phyloP scores from a whole-genome alignment of 1,140 invertebrate species.

The Hyles vespertilio region DNA sequence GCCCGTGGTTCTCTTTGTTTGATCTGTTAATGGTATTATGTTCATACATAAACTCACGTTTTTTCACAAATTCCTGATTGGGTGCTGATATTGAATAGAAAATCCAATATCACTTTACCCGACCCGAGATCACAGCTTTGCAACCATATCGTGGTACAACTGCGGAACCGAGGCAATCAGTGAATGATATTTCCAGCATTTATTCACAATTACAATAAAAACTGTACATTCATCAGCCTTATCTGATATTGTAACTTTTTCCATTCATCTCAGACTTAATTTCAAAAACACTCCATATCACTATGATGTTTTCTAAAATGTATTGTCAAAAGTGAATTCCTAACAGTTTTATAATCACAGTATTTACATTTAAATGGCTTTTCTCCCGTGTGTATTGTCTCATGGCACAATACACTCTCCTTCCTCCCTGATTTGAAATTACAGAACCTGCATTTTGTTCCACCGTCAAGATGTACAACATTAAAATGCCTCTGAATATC shows the following conservation, averaged over 20 bases:
- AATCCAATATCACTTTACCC: too few species aligned
- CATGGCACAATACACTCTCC: conserved; percentile 42
- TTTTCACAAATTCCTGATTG: too few species aligned
- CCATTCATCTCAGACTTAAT: neutral
- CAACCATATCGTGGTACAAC: too few species aligned
- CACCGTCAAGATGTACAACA: conserved; percentile 33
- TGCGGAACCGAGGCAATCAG: too few species aligned
- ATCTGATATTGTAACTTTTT: neutral
- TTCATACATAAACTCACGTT: too few species aligned
- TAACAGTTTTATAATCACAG: conserved; percentile 39
- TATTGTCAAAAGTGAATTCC: conserved; percentile 34
- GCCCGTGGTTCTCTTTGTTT: too few species aligned
- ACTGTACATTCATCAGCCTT: too few species aligned
- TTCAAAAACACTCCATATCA: conserved; percentile 12
- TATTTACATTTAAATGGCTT: conserved; percentile 44
- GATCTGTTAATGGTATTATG: too few species aligned
- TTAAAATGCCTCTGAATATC: conserved; percentile 43
- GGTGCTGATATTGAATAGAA: too few species aligned
- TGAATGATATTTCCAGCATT: too few species aligned
- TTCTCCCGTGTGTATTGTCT: conserved; percentile 45
- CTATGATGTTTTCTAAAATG: conserved; percentile 41
- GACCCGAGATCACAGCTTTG: too few species aligned
- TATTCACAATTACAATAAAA: too few species aligned
- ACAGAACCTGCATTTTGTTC: conserved; percentile 45
- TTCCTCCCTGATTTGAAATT: conserved; percentile 42